Conservation (phyloP, 2,113 vertebrate genomes). For the Anhinga rufa region DNA sequence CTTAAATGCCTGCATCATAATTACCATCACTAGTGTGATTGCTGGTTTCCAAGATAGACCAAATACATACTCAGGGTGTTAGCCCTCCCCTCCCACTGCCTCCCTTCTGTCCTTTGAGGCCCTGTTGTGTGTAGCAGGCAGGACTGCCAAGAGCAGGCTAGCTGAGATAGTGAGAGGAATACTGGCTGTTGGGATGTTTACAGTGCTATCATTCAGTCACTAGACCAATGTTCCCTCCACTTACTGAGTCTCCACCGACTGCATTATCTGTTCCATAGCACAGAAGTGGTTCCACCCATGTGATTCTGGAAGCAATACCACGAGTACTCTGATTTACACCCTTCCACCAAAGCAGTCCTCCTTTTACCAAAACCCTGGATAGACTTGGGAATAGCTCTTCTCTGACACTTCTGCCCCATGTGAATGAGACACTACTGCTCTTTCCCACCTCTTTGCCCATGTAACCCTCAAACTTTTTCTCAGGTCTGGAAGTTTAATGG, state of each 20-base stretch:
- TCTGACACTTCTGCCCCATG: neutral
- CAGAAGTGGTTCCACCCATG: neutral
- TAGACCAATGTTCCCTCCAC: neutral
- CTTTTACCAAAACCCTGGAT: neutral
- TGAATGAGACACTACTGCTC: neutral
- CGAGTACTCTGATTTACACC: neutral
- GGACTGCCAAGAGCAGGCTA: neutral
- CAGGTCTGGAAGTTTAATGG: neutral
- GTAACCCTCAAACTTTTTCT: neutral
- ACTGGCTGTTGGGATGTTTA: neutral
- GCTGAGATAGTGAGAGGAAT: neutral
- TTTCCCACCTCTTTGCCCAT: neutral
- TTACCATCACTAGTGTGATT: neutral
- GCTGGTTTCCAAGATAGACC: neutral
- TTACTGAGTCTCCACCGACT: neutral
- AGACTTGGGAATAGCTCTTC: neutral
- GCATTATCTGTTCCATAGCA: neutral
- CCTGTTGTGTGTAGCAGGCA: neutral
- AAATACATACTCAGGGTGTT: neutral
- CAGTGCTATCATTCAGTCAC: fast-evolving
- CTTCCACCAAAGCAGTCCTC: neutral
- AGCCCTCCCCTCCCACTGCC: neutral
- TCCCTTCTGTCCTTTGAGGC: neutral
- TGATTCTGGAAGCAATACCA: neutral
- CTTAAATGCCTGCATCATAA: neutral